Evolutionary conservation across 30 jellyfish, hydroid and myxozoan genomes (phyloP), one percentile per base, ranked within the genome.

Genomic region (Hydractinia symbiolongicarpus): DNA sequence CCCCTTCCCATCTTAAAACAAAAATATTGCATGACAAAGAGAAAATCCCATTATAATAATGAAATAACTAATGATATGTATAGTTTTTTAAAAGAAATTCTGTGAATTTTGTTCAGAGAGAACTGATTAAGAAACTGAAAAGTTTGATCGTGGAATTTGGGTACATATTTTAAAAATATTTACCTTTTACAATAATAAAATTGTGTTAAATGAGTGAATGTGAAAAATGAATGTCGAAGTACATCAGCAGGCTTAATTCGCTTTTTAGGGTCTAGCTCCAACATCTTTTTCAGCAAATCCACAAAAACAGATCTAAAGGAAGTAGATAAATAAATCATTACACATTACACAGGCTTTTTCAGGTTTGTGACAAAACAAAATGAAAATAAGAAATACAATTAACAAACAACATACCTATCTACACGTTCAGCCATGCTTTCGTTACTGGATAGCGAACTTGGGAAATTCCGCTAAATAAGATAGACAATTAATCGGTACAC

Each of bases 151-250:
- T 30, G 44, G 44, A 30, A 30, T 30, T 30, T 30, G 2, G 2
- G 44, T 30, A 30, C 44, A 30, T 30, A 30, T 30, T 30, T 2
- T 30, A 55, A 8, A 7, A 40, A 64, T 4, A 50, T 90, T 87
- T 68, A 93, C 98, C 81, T 93, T 83, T 88, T 62, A 68, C 96
- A 93, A 74, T 93, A 93, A 13, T 83, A 77, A 78, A 93, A 93
- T 62, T 93, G 98, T 67, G 98, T 84, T 90, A 93, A 52, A 55
- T 93, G 98, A 44, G 98, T 93, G 79, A 93, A 93, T 0, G 98
- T 93, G 84, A 93, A 93, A 56, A 93, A 93, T 8, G 98, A 95
- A 78, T 93, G 98, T 9, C 98, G 81, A 52, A 93, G 72, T 82
- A 93, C 93, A 9, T 87, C 96, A 0, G 85, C 98, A 9, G 98